These are phyloP conservation scores for Drosophila simulans DNA, from an alignment of 1,140 invertebrate species.

Conservation along the genomic window DNA sequence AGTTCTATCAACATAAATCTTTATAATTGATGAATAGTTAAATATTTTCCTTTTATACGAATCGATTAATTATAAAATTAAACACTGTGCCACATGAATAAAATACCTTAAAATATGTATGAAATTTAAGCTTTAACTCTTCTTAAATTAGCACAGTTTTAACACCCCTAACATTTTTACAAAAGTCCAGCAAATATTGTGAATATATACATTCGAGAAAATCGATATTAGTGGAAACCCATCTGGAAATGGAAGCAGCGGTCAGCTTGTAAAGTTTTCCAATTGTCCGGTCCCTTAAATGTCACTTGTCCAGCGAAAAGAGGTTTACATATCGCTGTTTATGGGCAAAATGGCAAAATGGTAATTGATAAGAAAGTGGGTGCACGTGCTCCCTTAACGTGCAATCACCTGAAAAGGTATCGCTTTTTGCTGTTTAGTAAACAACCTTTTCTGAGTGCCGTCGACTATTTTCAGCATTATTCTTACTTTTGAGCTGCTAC, in stretches of 20 bases:
- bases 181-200: too few relatives aligned
- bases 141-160: too few relatives aligned
- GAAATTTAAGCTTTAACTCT: too few relatives aligned
- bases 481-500: slow-evolving; percentile 1
- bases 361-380: neutral
- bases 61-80: too few relatives aligned
- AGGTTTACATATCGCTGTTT: neutral
- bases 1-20: neutral
- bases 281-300: neutral
- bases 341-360: neutral
- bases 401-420: slow-evolving; percentile 34
- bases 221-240: too few relatives aligned
- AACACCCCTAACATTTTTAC: too few relatives aligned
- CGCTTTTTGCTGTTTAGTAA: slow-evolving; percentile 20
- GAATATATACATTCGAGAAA: neutral
- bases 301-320: neutral
- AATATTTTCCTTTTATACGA: too few relatives aligned
- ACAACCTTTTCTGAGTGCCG: slow-evolving; percentile 42
- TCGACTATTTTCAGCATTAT: slow-evolving; percentile 6
- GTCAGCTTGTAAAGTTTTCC: neutral
- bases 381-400: slow-evolving; percentile 3
- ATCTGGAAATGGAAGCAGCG: too few relatives aligned
- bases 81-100: too few relatives aligned
- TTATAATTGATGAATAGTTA: too few relatives aligned
- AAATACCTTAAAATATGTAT: too few relatives aligned